phyloP scores from a whole-genome alignment of 2,797 vertebrate species.

The Zalophus californianus region DNA sequence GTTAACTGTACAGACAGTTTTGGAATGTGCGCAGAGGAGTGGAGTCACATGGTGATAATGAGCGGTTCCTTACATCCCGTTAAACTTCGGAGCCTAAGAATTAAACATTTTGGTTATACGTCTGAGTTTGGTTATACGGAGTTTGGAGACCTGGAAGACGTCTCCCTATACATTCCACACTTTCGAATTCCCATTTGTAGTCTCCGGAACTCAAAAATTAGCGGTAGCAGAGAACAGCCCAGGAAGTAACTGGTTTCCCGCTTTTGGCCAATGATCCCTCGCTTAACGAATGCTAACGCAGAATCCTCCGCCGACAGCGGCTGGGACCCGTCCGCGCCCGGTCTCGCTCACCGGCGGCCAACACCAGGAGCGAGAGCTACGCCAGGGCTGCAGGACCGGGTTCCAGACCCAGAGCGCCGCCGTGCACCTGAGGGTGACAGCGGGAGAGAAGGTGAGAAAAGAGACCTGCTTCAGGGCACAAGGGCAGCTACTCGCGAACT shows the following conservation, averaged over 20 bases:
- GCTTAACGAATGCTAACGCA: neutral
- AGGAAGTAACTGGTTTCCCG: neutral
- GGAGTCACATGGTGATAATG: neutral
- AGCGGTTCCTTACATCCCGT: neutral
- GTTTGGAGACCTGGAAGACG: neutral
- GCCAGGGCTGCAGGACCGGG: accelerated
- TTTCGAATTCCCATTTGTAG: neutral
- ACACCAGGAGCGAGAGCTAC: neutral
- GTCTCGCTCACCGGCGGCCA: neutral
- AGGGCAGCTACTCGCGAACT: neutral
- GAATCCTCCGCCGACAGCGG: neutral
- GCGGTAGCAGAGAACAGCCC: neutral
- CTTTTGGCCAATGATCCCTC: neutral
- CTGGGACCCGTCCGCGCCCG: accelerated
- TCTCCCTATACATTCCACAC: neutral
- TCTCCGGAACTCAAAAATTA: neutral
- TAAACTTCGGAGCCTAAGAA: neutral
- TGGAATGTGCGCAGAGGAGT: neutral
- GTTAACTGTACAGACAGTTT: neutral
- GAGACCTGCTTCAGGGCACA: neutral
- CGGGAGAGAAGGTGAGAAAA: neutral
- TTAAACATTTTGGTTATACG: neutral
- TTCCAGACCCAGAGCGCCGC: neutral
- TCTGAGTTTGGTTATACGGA: neutral
- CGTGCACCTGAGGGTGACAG: neutral